Evolutionary conservation across 2,888 invertebrate genomes (phyloP).

Genomic region (Melolontha melolontha): DNA sequence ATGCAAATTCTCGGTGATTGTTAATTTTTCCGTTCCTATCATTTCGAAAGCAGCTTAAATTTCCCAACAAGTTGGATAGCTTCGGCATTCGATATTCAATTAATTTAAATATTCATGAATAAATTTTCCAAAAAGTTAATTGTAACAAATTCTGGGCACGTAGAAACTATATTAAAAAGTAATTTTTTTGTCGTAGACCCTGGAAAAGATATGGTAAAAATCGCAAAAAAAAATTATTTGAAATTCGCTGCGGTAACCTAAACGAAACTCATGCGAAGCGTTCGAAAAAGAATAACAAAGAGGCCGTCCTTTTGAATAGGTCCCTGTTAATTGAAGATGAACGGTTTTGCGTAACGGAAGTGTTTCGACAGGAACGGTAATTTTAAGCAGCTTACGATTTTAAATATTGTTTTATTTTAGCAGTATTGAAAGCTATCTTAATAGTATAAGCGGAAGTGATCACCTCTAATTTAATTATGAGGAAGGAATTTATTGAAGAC

Average conservation of each 20-base stretch:
- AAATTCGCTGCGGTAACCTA: conserved; percentile 22
- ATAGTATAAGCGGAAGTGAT: no score
- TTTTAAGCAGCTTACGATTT: neutral
- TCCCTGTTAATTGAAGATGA: conserved; percentile 16
- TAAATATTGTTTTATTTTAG: no score
- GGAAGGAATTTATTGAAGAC: no score
- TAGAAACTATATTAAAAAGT: conserved; percentile 30
- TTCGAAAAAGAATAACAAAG: conserved; percentile 18
- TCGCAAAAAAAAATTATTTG: conserved; percentile 24
- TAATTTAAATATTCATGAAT: conserved; percentile 39
- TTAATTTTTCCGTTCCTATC: conserved; percentile 32
- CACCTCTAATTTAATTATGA: no score
- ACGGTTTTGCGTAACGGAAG: conserved; percentile 1
- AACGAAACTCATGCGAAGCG: conserved; percentile 21
- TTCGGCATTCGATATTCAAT: conserved; percentile 16
- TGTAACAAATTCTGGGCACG: conserved; percentile 35
- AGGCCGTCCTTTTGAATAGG: conserved; percentile 8
- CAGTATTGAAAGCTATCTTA: no score
- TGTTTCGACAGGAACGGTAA: neutral
- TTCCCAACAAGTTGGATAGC: conserved; percentile 30
- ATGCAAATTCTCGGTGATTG: conserved; percentile 31
- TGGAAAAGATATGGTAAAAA: conserved; percentile 21
- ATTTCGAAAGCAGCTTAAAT: conserved; percentile 20
- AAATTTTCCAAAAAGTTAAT: conserved; percentile 21
- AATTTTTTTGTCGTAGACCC: conserved; percentile 26